phyloP scores from a whole-genome alignment of 2,797 vertebrate species.

The Diplodus puntazzo region DNA sequence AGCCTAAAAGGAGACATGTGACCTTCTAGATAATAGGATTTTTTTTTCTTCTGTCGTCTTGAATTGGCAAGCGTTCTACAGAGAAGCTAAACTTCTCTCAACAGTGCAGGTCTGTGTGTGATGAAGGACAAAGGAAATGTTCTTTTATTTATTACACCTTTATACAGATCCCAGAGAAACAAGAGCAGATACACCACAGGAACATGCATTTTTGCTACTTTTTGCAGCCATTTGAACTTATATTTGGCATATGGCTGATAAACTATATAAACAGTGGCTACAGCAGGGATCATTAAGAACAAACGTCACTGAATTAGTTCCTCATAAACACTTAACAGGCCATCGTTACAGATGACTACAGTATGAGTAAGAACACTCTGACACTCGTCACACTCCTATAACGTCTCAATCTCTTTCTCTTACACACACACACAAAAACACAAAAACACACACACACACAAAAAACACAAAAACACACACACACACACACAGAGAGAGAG shows the following conservation, averaged over 20 bases:
- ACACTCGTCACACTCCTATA: constrained; percentile 35
- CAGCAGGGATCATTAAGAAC: constrained; percentile 11
- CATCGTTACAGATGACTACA: constrained; percentile 63
- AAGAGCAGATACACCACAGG: constrained; percentile 29
- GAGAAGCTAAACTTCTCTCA: constrained; percentile 29
- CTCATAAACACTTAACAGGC: constrained; percentile 49
- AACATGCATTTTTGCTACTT: constrained; percentile 13
- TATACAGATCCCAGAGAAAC: constrained; percentile 28
- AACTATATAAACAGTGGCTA: constrained; percentile 36
- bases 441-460: constrained; percentile 15
- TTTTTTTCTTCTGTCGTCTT: constrained; percentile 50
- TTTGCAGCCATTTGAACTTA: constrained; percentile 20
- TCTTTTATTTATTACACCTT: constrained; percentile 68
- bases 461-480: constrained; percentile 24
- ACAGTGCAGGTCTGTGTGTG: constrained; percentile 20
- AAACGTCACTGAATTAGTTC: constrained; percentile 45
- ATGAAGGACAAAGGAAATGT: constrained; percentile 23
- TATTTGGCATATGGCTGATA: not conserved
- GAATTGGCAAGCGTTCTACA: constrained; percentile 56
- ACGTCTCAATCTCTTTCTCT: constrained; percentile 22
- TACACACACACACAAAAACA: constrained; percentile 4
- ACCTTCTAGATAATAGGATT: constrained; percentile 73
- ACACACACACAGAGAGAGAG: constrained; percentile 11
- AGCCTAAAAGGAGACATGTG: constrained; percentile 73
- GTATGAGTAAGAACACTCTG: constrained; percentile 53